phyloP scores from a whole-genome alignment of 2,113 vertebrate species.

The Planiliza haematocheilus region DNA sequence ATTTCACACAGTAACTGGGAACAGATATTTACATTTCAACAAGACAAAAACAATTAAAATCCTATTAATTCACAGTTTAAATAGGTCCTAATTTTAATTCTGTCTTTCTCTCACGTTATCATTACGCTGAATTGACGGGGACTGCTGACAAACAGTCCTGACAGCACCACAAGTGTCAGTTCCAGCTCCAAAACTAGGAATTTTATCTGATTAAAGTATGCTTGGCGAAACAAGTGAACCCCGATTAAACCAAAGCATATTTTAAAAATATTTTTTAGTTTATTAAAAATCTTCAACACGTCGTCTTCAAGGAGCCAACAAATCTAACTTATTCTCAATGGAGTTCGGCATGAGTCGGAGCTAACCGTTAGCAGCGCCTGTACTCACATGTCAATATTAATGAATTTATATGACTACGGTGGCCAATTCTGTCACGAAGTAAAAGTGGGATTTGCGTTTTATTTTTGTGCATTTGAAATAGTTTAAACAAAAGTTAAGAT shows the following conservation, averaged over 20 bases:
- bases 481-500: neutral
- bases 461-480: neutral
- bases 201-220: too few relatives aligned
- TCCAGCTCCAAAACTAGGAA: too few relatives aligned
- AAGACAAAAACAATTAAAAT: neutral
- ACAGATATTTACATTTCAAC: neutral
- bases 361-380: conserved; percentile 24
- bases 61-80: neutral
- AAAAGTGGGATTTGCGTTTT: accelerated
- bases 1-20: neutral
- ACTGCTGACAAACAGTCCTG: too few relatives aligned
- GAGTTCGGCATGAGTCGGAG: neutral
- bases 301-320: neutral
- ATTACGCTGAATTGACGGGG: too few relatives aligned
- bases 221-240: too few relatives aligned
- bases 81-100: neutral
- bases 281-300: neutral
- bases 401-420: accelerated
- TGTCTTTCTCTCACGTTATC: too few relatives aligned
- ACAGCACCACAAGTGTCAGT: too few relatives aligned
- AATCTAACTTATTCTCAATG: neutral
- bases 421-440: neutral
- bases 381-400: neutral
- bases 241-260: too few relatives aligned
- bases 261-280: too few relatives aligned